Evolutionary conservation across 1,140 invertebrate genomes (phyloP), one percentile per base, ranked within the genome.

Genomic region (Lordiphosa mommai): DNA sequence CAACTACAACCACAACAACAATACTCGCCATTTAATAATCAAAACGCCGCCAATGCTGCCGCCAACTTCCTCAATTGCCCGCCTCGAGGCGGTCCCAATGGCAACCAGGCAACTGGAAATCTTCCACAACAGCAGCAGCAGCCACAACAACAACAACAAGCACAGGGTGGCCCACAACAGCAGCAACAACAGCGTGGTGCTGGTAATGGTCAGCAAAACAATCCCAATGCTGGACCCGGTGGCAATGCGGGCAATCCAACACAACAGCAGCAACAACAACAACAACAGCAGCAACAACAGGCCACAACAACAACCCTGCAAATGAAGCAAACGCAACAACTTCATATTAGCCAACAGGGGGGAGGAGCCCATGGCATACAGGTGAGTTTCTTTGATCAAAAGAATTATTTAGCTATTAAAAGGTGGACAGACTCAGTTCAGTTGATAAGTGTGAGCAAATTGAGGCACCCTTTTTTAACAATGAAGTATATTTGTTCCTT

Each of bases 301-400:
- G 67, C 86, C 4, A 74, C 79, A 16, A 85, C 91, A 9, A 90
- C 92, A 2, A 92, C 92, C 5, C 76, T 96, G 65, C 94, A 96
- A 88, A 95, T 96, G 89, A 95, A 94, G 73, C 95, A 96, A 88
- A 94, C 94, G 9, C 95, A 96, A 86, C 95, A 96, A 84, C 89
- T 96, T 61, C 95, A 96, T 86, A 94, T 96, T 57, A 93, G 91
- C 57, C 95, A 95, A 77, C 93, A 93, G n/a, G 92, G 92, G 2
- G 92, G 92, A 4, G 89, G 91, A 48, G 90, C 90, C 53, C 93
- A 94, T 74, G 93, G 93, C 64, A 93, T 95, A 57, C 94, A 95
- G 92, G 94, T 95, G 55, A 90, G 90, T 88, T 8, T 5, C 20
- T 29, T 36, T 7, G 23, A 36, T 23, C 20, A 7, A 17, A 10